Percentiles rank a stretch among this genome's conserved stretches.
Conservation (phyloP, 2,888 invertebrate genomes). For the Dorcus parallelipipedus region DNA sequence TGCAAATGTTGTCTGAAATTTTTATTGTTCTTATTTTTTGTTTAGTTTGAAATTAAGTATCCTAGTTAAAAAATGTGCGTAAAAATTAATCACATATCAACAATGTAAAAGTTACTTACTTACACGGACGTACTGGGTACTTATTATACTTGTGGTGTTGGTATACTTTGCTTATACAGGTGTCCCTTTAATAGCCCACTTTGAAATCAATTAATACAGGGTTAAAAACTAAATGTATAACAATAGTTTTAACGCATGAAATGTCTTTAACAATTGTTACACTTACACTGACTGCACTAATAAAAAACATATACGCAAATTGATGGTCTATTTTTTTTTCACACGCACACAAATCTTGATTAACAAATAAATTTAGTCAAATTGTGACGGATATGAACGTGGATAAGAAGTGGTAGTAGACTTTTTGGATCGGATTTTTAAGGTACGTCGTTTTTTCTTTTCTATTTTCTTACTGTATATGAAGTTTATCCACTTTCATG, state of each 20-base stretch:
- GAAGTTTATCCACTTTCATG: conserved; percentile 39
- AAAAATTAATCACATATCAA: no score
- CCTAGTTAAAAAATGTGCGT: no score
- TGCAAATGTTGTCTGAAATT: no score
- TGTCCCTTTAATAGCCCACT: background rate
- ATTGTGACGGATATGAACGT: conserved; percentile 7
- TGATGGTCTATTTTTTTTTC: background rate
- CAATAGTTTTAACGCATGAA: background rate
- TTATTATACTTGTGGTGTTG: no score
- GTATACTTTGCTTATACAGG: no score
- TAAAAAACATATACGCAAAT: background rate
- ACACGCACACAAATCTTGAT: background rate
- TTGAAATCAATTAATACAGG: background rate
- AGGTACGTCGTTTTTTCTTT: conserved; percentile 9
- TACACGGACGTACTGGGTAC: no score
- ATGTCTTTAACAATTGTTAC: background rate
- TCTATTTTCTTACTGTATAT: background rate
- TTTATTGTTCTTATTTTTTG: no score
- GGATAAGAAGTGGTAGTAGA: conserved; percentile 4
- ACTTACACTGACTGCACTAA: no score
- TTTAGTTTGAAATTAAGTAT: no score
- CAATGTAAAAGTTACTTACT: no score
- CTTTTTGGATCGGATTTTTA: background rate
- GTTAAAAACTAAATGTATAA: background rate
- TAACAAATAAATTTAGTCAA: background rate